Percentiles rank a stretch among this genome's conserved stretches.
phyloP scores from a whole-genome alignment of 2,113 vertebrate species.

The Asarcornis scutulata region DNA sequence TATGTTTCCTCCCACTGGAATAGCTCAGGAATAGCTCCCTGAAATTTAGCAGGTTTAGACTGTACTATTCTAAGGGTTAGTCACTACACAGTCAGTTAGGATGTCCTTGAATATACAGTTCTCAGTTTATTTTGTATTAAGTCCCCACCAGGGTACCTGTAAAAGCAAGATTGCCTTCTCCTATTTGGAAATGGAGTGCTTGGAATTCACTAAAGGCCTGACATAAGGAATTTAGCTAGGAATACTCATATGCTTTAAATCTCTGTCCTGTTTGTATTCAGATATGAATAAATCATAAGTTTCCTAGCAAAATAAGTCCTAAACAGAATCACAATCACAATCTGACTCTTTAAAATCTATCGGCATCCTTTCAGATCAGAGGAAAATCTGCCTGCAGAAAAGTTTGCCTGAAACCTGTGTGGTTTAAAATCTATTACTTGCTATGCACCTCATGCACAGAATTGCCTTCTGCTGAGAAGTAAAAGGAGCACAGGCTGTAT shows the following conservation, averaged over 20 bases:
- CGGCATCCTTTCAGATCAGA: not conserved
- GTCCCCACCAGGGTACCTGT: not conserved
- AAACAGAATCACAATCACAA: not conserved
- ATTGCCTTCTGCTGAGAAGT: constrained; percentile 4
- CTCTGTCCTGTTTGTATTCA: not conserved
- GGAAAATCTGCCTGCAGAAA: not conserved
- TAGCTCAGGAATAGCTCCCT: not conserved
- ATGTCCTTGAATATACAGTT: not conserved
- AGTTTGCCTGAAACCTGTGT: not conserved
- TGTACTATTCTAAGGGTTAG: not conserved
- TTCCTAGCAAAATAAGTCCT: not conserved
- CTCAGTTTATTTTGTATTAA: not conserved
- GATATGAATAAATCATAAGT: constrained; percentile 1
- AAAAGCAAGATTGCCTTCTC: not conserved
- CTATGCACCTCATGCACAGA: constrained; percentile 13
- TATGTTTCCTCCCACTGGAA: not conserved
- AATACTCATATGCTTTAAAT: not conserved
- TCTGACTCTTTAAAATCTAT: not conserved
- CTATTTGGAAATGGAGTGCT: not conserved
- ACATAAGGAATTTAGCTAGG: not conserved
- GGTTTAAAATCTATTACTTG: constrained; percentile 3
- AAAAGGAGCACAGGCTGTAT: not conserved
- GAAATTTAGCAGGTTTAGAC: not conserved
- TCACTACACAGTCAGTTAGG: not conserved
- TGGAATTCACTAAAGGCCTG: not conserved